Conservation (phyloP, 1,140 invertebrate species). For the Ephestia elutella region DNA sequence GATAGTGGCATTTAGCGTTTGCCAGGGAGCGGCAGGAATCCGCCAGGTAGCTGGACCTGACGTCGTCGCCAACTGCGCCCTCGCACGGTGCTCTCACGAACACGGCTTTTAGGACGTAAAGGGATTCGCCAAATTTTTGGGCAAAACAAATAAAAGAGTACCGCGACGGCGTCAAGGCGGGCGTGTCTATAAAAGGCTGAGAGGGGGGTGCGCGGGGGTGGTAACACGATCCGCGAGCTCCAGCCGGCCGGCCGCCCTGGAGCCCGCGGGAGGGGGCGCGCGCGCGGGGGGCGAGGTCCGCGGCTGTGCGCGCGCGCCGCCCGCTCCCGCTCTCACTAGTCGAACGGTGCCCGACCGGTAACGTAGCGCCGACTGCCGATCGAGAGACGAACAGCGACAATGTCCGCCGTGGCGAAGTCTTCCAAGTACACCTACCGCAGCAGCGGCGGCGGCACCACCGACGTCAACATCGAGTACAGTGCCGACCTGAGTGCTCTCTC, state of each 20-base stretch:
- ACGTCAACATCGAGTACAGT: conserved; percentile 95
- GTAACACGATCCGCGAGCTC: conserved; percentile 71
- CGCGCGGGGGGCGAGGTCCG: conserved; percentile 21
- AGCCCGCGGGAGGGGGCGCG: conserved; percentile 30
- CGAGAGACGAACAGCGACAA: conserved; percentile 75
- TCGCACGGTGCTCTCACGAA: conserved; percentile 9
- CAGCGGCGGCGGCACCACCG: conserved; percentile 84
- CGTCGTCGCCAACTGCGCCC: conserved; percentile 16
- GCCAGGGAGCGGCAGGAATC: conserved; percentile 47
- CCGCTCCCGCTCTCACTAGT: conserved; percentile 69
- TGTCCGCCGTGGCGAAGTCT: conserved; percentile 86
- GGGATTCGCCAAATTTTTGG: conserved; percentile 62
- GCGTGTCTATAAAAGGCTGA: conserved; percentile 73
- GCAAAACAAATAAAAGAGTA: conserved; percentile 68
- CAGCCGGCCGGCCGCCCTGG: conserved; percentile 64
- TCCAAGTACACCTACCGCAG: conserved; percentile 93
- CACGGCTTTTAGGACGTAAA: conserved; percentile 24
- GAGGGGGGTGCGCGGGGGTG: conserved; percentile 69
- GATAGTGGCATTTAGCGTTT: conserved; percentile 40
- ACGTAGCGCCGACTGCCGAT: conserved; percentile 71
- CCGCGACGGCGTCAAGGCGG: conserved; percentile 55
- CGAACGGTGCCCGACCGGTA: conserved; percentile 73
- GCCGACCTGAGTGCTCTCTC: conserved; percentile 93
- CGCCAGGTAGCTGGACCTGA: conserved; percentile 28
- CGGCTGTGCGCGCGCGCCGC: conserved; percentile 44